Conservation (phyloP, 2,888 invertebrate species). For the Fragum fragum region DNA sequence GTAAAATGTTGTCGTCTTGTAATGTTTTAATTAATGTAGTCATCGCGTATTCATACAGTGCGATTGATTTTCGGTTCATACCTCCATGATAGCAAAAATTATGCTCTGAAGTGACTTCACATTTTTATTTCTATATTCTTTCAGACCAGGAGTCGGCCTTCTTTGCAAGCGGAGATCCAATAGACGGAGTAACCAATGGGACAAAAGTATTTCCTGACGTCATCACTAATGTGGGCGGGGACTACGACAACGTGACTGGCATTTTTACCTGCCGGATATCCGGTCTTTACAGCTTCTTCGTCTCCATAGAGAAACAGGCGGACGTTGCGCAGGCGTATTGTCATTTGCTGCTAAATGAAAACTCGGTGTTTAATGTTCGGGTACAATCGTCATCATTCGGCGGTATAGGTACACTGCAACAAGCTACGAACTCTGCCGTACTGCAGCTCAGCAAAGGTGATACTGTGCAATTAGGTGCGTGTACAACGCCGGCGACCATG, state of each 20-base stretch:
- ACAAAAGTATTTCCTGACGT: conserved; percentile 34
- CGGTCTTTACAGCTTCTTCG: conserved; percentile 55
- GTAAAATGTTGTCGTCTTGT: too few species aligned
- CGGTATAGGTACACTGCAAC: conserved; percentile 21
- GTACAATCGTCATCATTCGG: conserved; percentile 9
- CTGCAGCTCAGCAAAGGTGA: conserved; percentile 33
- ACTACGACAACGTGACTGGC: conserved; percentile 51
- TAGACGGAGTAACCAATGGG: conserved; percentile 22
- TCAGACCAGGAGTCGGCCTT: conserved; percentile 38
- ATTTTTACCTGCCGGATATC: conserved; percentile 45
- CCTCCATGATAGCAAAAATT: too few species aligned
- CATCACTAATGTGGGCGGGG: conserved; percentile 53
- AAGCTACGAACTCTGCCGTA: conserved; percentile 50
- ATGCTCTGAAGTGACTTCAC: too few species aligned
- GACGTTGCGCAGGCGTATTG: conserved; percentile 45
- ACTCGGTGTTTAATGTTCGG: conserved; percentile 15
- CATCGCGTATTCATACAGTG: too few species aligned
- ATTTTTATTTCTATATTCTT: too few species aligned
- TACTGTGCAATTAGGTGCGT: conserved; percentile 40
- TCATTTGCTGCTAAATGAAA: conserved; percentile 36
- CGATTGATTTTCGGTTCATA: too few species aligned
- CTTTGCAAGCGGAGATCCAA: conserved; percentile 29
- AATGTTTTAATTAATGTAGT: too few species aligned
- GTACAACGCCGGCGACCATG: conserved; percentile 39
- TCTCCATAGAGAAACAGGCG: conserved; percentile 55